phyloP scores from a whole-genome alignment of 2,113 vertebrate species.

The Salvator merianae region DNA sequence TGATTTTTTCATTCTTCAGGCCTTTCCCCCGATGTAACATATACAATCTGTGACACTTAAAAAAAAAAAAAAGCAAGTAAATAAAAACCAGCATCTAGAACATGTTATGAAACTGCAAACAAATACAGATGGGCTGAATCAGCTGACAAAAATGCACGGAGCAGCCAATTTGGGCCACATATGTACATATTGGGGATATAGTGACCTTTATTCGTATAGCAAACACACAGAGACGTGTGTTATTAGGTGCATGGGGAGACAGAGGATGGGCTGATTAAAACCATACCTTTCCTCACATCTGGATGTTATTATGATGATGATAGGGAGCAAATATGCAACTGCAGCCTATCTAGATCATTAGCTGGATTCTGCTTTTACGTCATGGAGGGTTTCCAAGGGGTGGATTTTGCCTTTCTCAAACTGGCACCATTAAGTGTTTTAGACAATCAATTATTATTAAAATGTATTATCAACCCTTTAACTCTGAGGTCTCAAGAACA shows the following conservation, averaged over 20 bases:
- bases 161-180: conserved; percentile 22
- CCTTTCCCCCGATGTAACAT: not conserved
- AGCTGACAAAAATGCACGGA: conserved; percentile 9
- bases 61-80: not conserved
- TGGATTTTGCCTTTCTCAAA: conserved; percentile 38
- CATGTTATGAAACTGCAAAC: not conserved
- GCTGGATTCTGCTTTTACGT: conserved; percentile 46
- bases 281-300: conserved; percentile 65
- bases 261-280: conserved; percentile 47
- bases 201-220: conserved; percentile 37
- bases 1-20: not conserved
- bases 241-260: conserved; percentile 48
- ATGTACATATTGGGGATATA: not conserved
- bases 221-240: conserved; percentile 18
- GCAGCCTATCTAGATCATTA: conserved; percentile 61
- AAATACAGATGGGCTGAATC: conserved; percentile 9
- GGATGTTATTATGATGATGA: conserved; percentile 53
- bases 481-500: too few species aligned
- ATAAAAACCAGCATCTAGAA: not conserved
- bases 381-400: conserved; percentile 45
- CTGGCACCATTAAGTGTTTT: conserved; percentile 7
- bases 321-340: conserved; percentile 58
- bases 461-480: too few species aligned
- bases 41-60: conserved; percentile 5
- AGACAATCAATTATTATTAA: too few species aligned